These are phyloP conservation scores for Falco rusticolus DNA, from an alignment of 2,797 vertebrate species.

Conservation along the genomic window DNA sequence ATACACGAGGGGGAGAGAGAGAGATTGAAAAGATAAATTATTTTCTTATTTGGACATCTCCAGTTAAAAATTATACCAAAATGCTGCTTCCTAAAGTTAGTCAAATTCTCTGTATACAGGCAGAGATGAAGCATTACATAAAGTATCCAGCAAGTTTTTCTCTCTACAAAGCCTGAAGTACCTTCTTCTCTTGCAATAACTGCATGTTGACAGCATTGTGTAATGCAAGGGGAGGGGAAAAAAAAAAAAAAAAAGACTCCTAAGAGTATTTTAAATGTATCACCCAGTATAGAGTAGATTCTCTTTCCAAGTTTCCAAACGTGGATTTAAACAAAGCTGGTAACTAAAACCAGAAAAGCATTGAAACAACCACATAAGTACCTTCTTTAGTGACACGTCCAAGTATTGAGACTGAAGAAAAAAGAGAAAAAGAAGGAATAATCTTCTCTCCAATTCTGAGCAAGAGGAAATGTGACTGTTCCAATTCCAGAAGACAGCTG, in stretches of 20 bases:
- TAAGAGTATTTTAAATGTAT: neutral
- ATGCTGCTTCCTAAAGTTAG: neutral
- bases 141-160: neutral
- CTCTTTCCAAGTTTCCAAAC: neutral
- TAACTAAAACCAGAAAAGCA: neutral
- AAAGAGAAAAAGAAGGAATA: neutral
- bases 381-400: neutral
- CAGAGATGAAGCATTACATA: neutral
- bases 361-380: neutral
- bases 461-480: neutral
- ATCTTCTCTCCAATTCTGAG: neutral
- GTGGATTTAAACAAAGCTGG: neutral
- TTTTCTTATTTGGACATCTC: slow-evolving; percentile 44
- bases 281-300: neutral
- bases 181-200: neutral
- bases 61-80: slow-evolving; percentile 50
- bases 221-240: neutral
- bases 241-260: neutral
- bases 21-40: slow-evolving; percentile 49
- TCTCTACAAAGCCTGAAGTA: neutral
- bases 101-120: neutral
- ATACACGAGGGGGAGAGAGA: neutral
- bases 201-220: neutral
- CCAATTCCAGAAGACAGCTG: neutral
- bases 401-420: neutral